These are phyloP conservation scores for Scaptomyza graminum DNA, from an alignment of 1,140 invertebrate genomes.

Conservation along the genomic window DNA sequence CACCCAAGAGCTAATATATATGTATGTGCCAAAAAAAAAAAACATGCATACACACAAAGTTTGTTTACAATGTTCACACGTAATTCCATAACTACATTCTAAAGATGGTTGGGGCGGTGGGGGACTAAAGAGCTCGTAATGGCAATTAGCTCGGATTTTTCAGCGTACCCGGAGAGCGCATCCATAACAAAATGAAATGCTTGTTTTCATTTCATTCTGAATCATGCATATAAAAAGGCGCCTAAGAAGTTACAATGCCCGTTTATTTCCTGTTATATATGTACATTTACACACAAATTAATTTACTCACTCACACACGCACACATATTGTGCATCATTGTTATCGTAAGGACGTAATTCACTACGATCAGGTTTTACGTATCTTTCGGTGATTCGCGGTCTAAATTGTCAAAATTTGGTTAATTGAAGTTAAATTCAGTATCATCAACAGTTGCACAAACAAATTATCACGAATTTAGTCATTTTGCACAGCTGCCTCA, in stretches of 20 bases:
- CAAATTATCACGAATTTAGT: not conserved
- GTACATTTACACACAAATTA: not conserved
- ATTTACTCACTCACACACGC: slow-evolving; percentile 4
- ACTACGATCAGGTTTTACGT: not conserved
- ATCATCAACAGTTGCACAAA: not conserved
- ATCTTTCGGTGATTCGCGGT: not conserved
- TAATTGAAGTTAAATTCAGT: not conserved
- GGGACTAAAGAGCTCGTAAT: not conserved
- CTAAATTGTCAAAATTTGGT: too few species aligned
- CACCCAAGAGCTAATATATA: too few species aligned
- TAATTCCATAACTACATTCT: not conserved
- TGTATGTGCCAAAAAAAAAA: too few species aligned
- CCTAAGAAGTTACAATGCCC: slow-evolving; percentile 3
- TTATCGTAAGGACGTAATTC: not conserved
- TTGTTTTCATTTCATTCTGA: not conserved
- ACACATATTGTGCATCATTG: slow-evolving; percentile 6
- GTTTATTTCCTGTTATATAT: not conserved
- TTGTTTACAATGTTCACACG: slow-evolving; percentile 1
- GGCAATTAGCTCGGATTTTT: not conserved
- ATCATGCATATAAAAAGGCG: not conserved
- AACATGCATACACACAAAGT: not conserved
- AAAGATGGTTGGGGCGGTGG: too few species aligned
- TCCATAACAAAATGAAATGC: not conserved
- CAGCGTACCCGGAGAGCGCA: too few species aligned
- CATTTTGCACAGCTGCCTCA: not conserved